These are phyloP conservation scores for Cavia aperea DNA, from an alignment of 2,113 vertebrate genomes.

Conservation along the genomic window DNA sequence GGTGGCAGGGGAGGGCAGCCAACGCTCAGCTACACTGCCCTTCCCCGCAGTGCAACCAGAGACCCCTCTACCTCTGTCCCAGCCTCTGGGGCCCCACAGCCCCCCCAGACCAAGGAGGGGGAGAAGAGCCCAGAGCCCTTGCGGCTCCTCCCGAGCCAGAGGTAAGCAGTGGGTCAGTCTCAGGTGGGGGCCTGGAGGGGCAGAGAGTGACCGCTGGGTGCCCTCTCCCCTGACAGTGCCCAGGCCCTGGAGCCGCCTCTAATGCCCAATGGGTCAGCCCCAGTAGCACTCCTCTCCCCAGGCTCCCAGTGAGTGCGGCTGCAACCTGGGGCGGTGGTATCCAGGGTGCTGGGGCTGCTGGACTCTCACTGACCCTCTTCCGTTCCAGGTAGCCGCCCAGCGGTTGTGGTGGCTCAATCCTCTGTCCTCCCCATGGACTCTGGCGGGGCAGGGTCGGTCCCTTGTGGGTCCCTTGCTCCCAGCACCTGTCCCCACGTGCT, in stretches of 20 bases:
- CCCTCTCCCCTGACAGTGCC: slow-evolving; percentile 31
- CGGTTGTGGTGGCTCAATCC: background rate
- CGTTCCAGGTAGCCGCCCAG: slow-evolving; percentile 51
- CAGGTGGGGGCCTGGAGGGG: rapidly evolving
- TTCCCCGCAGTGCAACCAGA: slow-evolving; percentile 52
- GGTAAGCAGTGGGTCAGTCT: background rate
- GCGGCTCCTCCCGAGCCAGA: slow-evolving; percentile 45
- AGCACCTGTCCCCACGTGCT: background rate
- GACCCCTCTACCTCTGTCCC: slow-evolving; percentile 68
- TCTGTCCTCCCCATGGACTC: background rate
- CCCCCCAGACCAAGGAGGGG: background rate
- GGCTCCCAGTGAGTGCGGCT: slow-evolving; percentile 54
- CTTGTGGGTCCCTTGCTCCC: background rate
- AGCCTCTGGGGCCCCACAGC: background rate
- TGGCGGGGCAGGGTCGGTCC: slow-evolving; percentile 1
- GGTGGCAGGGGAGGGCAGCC: background rate
- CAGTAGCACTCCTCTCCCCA: background rate
- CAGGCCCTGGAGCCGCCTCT: slow-evolving; percentile 5
- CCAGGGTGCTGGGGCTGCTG: background rate
- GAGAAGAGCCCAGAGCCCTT: slow-evolving; percentile 31
- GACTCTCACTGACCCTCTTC: background rate
- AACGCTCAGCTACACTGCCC: background rate
- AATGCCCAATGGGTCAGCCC: slow-evolving; percentile 34
- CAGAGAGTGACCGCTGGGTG: background rate
- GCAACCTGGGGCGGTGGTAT: background rate